Evolutionary conservation across 2,113 vertebrate species (phyloP).

Genomic region (Eidolon helvum): DNA sequence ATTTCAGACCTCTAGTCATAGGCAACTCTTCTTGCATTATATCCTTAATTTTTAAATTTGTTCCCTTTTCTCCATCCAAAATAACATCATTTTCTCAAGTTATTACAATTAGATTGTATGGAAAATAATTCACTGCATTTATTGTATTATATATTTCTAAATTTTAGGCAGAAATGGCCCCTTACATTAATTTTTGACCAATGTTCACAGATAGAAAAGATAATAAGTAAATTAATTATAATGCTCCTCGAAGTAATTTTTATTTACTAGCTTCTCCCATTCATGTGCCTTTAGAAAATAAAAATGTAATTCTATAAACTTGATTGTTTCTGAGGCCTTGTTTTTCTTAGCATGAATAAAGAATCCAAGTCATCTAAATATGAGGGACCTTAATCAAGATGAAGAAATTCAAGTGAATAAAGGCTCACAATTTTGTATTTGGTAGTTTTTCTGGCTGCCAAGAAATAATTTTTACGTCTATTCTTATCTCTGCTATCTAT

Average conservation of each 20-base stretch:
- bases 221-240: slow-evolving; percentile 28
- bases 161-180: neutral
- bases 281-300: neutral
- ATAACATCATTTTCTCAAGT: neutral
- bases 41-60: neutral
- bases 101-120: neutral
- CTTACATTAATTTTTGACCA: neutral
- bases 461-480: slow-evolving; percentile 3
- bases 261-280: neutral
- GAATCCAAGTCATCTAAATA: neutral
- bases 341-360: neutral
- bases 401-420: neutral
- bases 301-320: neutral
- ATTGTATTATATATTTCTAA: neutral
- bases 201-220: neutral
- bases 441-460: neutral
- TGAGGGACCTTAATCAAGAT: neutral
- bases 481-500: slow-evolving; percentile 27
- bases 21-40: neutral
- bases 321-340: neutral
- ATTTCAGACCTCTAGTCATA: neutral
- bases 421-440: neutral
- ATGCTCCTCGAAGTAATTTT: slow-evolving; percentile 17
- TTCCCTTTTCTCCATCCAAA: neutral
- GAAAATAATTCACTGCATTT: neutral